These are phyloP conservation scores for Atta texana DNA, from an alignment of 1,140 invertebrate species.

Conservation along the genomic window DNA sequence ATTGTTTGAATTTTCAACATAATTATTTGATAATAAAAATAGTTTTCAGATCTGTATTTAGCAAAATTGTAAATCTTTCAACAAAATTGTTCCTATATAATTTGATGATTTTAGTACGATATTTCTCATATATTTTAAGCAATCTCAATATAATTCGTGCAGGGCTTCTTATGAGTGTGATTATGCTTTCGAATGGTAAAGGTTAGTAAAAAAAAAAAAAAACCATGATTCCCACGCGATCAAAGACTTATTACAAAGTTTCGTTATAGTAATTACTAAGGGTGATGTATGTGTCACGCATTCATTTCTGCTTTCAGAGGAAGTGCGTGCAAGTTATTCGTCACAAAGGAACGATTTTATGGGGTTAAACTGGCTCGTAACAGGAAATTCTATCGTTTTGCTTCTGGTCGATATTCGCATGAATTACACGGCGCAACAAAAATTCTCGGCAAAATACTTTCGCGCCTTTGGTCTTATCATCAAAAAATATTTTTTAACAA, in stretches of 20 bases:
- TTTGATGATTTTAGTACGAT: not conserved
- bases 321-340: slow-evolving; percentile 46
- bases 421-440: slow-evolving; percentile 5
- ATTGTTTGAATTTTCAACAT: too few species aligned
- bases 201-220: not conserved
- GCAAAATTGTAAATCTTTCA: too few species aligned
- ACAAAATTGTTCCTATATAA: not conserved
- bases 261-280: slow-evolving; percentile 43
- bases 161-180: not conserved
- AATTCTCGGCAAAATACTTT: slow-evolving; percentile 4
- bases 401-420: slow-evolving; percentile 35
- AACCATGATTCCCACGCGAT: not conserved
- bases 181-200: not conserved
- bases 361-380: slow-evolving; percentile 47
- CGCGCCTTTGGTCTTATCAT: too few species aligned
- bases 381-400: slow-evolving; percentile 53
- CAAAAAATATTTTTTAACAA: not conserved
- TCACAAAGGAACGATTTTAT: slow-evolving; percentile 50
- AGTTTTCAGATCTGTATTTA: too few species aligned
- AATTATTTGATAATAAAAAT: too few species aligned
- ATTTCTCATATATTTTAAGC: not conserved
- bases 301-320: slow-evolving; percentile 32
- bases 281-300: slow-evolving; percentile 36
- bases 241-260: slow-evolving; percentile 44
- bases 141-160: not conserved